Evolutionary conservation across 2,888 invertebrate genomes (phyloP), one percentile per base, ranked within the genome.

Genomic region (Nineta flava): DNA sequence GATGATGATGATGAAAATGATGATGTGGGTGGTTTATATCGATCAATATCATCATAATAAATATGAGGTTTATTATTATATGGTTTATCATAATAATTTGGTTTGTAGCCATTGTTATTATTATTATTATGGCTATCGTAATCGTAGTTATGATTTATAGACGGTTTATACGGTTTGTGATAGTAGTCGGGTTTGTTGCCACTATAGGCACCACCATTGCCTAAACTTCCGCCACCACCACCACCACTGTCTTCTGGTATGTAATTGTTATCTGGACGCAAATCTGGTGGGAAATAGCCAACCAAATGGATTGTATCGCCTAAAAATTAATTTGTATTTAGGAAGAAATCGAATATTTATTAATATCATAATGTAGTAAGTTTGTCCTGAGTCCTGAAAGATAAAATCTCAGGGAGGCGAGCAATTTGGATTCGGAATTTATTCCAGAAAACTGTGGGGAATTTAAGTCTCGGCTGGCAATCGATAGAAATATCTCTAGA

Each of bases 281-380:
- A 53, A 44, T 61, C 63, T 50, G 65, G 61, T 44, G 66, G 63
- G 56, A 65, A 67, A 60, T 66, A 64, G 52, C 65, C 63, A 58
- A 66, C 65, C 61, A 66, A 61, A 59, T 68, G 65, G 58, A 65
- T 62, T 53, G 65, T 64, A 62, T 67, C 67, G 62, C 55, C 53
- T 58, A 54, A 38, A 38, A 38, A 38, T 38, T 38, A n/a, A 38
- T 38, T 9, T 26, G 7, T 26, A 26, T 26, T 26, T 26, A 26
- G 26, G 26, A 26, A 26, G 7, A 2, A 26, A 26, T 26, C 7
- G 2, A 26, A 7, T 5, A 26, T 26, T 26, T 26, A 26, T 19
- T 19, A 19, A 19, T 3, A 19, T 26, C 6, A 26, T 7, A 26
- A 26, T 26, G 3, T 26, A 6, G 26, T n/a, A 26, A 26, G 7